phyloP scores from a whole-genome alignment of 2,113 vertebrate species.

The Amblyopsis rosae region DNA sequence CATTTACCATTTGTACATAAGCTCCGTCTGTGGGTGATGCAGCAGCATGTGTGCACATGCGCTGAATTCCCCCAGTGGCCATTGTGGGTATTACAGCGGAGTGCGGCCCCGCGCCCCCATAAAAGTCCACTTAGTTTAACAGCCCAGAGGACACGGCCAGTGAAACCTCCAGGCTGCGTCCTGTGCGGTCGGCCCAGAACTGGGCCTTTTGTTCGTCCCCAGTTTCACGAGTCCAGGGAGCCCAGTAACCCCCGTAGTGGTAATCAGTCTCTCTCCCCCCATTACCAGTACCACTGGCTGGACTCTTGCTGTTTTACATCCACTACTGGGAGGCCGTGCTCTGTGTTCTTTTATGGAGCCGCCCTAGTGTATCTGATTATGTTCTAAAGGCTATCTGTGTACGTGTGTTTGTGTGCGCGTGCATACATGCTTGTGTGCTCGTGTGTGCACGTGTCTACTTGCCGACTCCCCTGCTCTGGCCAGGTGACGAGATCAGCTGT shows the following conservation, averaged over 20 bases:
- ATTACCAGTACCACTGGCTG: conserved; percentile 48
- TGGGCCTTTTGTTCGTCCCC: conserved; percentile 72
- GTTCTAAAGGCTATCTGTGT: conserved; percentile 41
- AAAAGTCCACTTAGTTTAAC: conserved; percentile 80
- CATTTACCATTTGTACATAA: too few relatives aligned
- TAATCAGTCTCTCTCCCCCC: conserved; percentile 49
- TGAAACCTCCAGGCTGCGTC: conserved; percentile 68
- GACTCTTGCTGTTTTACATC: conserved; percentile 53
- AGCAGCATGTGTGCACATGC: conserved; percentile 1
- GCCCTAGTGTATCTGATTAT: conserved; percentile 58
- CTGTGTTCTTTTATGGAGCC: conserved; percentile 60
- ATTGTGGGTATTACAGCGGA: conserved; percentile 63
- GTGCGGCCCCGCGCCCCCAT: conserved; percentile 61
- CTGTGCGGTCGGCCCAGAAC: conserved; percentile 76
- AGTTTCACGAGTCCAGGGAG: conserved; percentile 72
- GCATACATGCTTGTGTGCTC: conserved; percentile 2
- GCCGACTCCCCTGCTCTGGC: conserved; percentile 50
- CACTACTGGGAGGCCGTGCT: conserved; percentile 37
- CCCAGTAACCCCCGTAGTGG: conserved; percentile 65
- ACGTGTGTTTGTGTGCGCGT: conserved; percentile 33
- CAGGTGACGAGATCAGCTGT: conserved; percentile 80
- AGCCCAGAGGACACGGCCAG: conserved; percentile 69
- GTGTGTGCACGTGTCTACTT: conserved; percentile 15
- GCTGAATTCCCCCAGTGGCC: conserved; percentile 48
- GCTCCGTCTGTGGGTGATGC: not conserved